Base-by-base conservation (phyloP, 1,140 invertebrate species). In the Rhizoglyphus robini region DNA sequence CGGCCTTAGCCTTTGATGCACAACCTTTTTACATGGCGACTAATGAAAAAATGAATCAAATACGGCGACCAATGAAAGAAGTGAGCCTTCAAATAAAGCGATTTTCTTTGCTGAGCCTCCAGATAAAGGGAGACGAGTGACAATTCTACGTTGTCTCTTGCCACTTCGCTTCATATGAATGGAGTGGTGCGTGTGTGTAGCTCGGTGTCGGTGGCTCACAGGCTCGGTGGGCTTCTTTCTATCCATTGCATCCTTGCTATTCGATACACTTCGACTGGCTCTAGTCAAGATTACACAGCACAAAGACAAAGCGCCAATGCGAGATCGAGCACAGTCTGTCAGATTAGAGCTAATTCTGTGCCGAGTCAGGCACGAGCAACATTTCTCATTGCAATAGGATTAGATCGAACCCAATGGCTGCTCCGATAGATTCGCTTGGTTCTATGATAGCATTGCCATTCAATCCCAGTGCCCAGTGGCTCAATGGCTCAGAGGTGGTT, bases 91-190 rank as follows among this genome's bases (percentile, higher is more conserved):
- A 20, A 54, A 54, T 54, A 54, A 54, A 54, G 51, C 51, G 51
- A 54, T 54, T 54, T 54, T 54, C 51, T 54, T 54, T 54, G 8
- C 59, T 61, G 32, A 61, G 59, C 51, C 31, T 31, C 13, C 13
- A 57, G 61, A 63, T 18, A 63, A 47, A 63, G 61, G 32, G 29
- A 60, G 58, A 60, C 5, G 36, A 60, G 58, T 60, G 58, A 63
- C 34, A 36, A 36, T 36, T 63, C 36, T 23, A 63, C 13, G 61
- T 63, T 63, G 51, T 54, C 8, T 54, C 51, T 54, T 20, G 51
- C 51, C 51, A 54, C 41, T 54, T 54, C 23, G 51, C 51, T 54
- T 27, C 51, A 32, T 54, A 54, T 54, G 51, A 54, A 54, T 54
- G 51, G 51, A 54, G 51, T 20, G 8, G 36, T 11, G 36, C 36